Evolutionary conservation across 2,797 vertebrate species (phyloP), one percentile per base, ranked within the genome.

Genomic region (Sarcophilus harrisii): DNA sequence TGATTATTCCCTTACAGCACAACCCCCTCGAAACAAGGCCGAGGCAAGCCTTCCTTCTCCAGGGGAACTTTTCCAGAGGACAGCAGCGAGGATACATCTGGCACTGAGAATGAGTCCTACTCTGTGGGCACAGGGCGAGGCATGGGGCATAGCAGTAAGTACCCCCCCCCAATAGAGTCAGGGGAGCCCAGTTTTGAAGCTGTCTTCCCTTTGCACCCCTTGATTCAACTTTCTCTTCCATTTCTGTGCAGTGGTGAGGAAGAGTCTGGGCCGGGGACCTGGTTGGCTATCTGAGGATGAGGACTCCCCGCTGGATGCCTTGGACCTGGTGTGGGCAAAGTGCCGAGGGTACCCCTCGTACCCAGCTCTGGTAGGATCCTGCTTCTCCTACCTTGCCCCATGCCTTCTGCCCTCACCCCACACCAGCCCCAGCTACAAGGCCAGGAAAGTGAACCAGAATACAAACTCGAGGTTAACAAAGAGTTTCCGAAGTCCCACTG

Each of bases 321-420:
- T 99, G 98, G 99, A 99, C 98, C 99, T 99, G 97, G 99, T 99
- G 97, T 99, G 99, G 99, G 99, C 99, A 97, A 99, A 99, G 98
- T 99, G 99, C 98, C 98, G 99, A 98, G 99, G 99, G 24, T 99
- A 99, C 95, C 99, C 99, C 59, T 99, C 99, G 0, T 99, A 99
- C 98, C 99, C 99, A 0, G 99, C 99, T 0, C 98, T 99, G 99
- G 99, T 99, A 98, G 99, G 98, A 97, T 94, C 94, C 89, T 30
- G 0, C 57, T 96, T 92, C 91, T 94, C 59, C 94, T 11, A 1
- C 91, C 45, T n/a, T 52, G 28, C 45, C n/a, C 93, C 49, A 95
- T 94, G 28, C 91, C 92, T 96, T 89, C 90, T 66, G 90, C 1
- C 59, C 91, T 57, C 90, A 57, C 90, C 90, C 90, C 52, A 90